Conservation (phyloP, 2,797 vertebrate genomes). For the Hyperoplus immaculatus region DNA sequence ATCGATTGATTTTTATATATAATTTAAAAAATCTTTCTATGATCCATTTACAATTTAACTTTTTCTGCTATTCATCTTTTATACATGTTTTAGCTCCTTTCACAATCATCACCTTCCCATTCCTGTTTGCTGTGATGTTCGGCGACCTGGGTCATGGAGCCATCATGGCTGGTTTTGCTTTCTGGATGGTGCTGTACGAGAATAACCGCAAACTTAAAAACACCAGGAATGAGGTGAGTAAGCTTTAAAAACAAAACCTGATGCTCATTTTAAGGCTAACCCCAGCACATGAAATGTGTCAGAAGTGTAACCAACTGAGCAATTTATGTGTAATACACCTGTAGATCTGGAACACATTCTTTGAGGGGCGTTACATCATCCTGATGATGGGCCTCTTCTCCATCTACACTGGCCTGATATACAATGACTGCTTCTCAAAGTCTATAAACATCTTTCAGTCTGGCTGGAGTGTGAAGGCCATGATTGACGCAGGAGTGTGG, state of each 20-base stretch:
- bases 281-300: not conserved
- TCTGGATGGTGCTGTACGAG: constrained; percentile 92
- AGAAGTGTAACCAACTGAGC: constrained; percentile 6
- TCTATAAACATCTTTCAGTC: constrained; percentile 95
- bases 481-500: constrained; percentile 86
- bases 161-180: constrained; percentile 93
- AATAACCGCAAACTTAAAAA: constrained; percentile 90
- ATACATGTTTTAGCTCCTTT: constrained; percentile 88
- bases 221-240: constrained; percentile 91
- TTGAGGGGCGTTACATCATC: constrained; percentile 96
- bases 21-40: no score
- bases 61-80: not conserved
- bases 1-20: no score
- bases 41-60: no score
- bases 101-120: constrained; percentile 97
- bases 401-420: constrained; percentile 96
- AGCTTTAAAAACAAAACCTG: not conserved
- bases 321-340: constrained; percentile 8
- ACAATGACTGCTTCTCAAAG: constrained; percentile 99
- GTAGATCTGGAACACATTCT: constrained; percentile 95
- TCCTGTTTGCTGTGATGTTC: constrained; percentile 98
- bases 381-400: constrained; percentile 98
- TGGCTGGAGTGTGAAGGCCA: constrained; percentile 91
- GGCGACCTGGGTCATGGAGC: constrained; percentile 96
- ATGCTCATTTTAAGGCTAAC: not conserved